Base-by-base conservation (phyloP, 2,797 vertebrate species). In the Rhabdomys pumilio region DNA sequence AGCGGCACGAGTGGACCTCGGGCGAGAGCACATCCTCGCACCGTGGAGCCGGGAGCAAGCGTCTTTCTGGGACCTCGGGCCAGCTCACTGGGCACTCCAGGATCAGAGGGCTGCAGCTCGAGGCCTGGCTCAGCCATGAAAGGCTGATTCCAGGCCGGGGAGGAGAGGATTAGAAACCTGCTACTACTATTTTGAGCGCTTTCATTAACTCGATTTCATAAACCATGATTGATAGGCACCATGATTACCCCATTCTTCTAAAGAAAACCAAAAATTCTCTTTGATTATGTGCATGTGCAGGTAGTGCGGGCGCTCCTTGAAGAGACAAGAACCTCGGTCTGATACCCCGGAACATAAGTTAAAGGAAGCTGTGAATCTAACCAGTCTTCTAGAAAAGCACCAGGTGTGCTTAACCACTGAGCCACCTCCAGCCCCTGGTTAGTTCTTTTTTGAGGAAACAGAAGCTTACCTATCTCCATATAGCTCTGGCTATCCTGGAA, bases 181-280 rank as follows among this genome's bases (percentile, higher is more conserved):
- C 50, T n/a, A 22, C 50, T n/a, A 22, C 61, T 20, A 15, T 65
- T 69, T 77, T 38, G 47, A 81, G 72, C 55, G n/a, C 14, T 31
- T 73, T 31, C 38, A 29, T 38, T 85, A 92, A 34, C 76, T 82
- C 34, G 38, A 34, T 90, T 92, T 41, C 80, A 76, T 90, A 65
- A 24, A 26, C 59, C 44, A 17, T 57, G 61, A 92, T 34, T 8
- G 34, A 53, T 31, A 73, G 76, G 85, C 47, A 15, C 73, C 73
- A 3, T 61, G 57, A 80, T 7, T 81, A 69, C 61, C 63, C 9
- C 1, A 53, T n/a, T 84, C 47, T 67, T 67, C 38, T 83, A 83
- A 57, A 61, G 31, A 57, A 83, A 44, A 63, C 41, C 29, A 65
- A 65, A 47, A 65, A 20, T 50, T 34, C 63, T 65, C 47, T 83